Conservation (phyloP, 2,888 invertebrate genomes). For the Kuschelorhynchus macadamiae region DNA sequence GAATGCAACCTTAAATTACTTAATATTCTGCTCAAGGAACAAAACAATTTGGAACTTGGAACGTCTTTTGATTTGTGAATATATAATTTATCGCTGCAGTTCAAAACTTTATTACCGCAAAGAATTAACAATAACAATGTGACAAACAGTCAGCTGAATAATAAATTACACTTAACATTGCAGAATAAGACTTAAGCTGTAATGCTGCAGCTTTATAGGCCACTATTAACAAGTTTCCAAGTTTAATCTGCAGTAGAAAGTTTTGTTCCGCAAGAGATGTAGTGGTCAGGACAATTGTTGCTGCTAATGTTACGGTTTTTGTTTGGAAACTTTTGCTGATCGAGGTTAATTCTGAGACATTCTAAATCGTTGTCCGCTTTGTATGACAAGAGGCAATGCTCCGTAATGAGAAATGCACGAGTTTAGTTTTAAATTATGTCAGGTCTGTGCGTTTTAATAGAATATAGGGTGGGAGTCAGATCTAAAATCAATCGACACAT, state of each 20-base stretch:
- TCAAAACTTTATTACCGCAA: background rate
- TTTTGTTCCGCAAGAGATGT: conserved; percentile 24
- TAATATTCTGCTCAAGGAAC: too few relatives aligned
- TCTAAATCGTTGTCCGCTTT: too few relatives aligned
- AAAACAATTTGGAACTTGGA: too few relatives aligned
- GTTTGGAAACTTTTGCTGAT: background rate
- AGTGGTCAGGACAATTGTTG: conserved; percentile 25
- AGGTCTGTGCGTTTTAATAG: too few relatives aligned
- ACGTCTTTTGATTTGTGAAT: too few relatives aligned
- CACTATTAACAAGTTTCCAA: conserved; percentile 36
- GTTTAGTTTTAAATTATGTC: too few relatives aligned
- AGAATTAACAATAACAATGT: conserved; percentile 18
- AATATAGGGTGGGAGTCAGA: too few relatives aligned
- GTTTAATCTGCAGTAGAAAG: conserved; percentile 40
- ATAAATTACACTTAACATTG: conserved; percentile 35
- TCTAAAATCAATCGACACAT: too few relatives aligned
- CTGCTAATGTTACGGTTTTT: conserved; percentile 3
- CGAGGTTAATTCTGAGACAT: background rate
- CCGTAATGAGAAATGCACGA: too few relatives aligned
- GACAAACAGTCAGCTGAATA: conserved; percentile 26
- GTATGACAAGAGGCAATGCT: too few relatives aligned
- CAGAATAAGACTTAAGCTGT: conserved; percentile 33
- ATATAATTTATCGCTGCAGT: background rate
- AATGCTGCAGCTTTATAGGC: conserved; percentile 32
- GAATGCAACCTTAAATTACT: too few relatives aligned